phyloP scores from a whole-genome alignment of 2,113 vertebrate species.

The Spilogale gracilis region DNA sequence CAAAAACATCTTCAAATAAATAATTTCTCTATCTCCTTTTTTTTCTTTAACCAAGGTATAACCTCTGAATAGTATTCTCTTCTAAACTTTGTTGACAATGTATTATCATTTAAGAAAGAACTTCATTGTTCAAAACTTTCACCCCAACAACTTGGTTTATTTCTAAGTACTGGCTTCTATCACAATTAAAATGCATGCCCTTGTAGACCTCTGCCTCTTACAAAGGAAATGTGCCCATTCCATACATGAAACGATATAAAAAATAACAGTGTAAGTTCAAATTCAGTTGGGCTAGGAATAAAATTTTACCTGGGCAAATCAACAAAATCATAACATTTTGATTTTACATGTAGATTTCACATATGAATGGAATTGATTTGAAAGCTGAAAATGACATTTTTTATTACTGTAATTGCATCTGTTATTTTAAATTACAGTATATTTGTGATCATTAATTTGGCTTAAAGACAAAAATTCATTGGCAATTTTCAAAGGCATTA shows the following conservation, averaged over 20 bases:
- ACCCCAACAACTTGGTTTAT: neutral
- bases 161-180: neutral
- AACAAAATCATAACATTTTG: conserved; percentile 9
- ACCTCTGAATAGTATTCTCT: neutral
- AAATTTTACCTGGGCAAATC: conserved; percentile 10
- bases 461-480: conserved; percentile 58
- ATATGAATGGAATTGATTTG: neutral
- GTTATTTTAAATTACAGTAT: conserved; percentile 20
- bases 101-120: neutral
- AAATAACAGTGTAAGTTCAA: neutral
- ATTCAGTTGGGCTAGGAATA: conserved; percentile 23
- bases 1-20: neutral
- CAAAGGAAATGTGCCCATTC: neutral
- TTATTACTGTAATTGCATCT: neutral
- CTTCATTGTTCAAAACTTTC: neutral
- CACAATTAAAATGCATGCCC: neutral
- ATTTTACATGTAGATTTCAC: neutral
- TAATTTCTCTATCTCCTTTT: neutral
- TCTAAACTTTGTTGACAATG: neutral
- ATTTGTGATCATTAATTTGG: conserved; percentile 51
- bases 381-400: conserved; percentile 38
- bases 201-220: neutral
- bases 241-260: neutral
- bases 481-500: neutral
- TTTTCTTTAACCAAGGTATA: neutral